A percentile compares a stretch with the other conserved stretches of the same genome.
Evolutionary conservation across 2,888 invertebrate genomes (phyloP).

Genomic region (Altica lythri): DNA sequence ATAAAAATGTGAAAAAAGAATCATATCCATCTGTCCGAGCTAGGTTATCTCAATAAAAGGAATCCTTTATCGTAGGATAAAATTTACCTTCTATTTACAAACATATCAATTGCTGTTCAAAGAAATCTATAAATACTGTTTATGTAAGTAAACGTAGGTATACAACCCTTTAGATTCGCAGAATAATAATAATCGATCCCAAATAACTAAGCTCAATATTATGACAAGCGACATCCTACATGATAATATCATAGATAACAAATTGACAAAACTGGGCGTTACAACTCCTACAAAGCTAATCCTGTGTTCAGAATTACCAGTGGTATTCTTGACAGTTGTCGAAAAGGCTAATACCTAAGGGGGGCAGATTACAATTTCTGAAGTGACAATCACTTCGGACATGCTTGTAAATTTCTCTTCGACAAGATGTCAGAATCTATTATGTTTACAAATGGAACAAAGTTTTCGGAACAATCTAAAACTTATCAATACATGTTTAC

Average conservation of each 20-base stretch:
- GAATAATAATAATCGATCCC: too few species aligned
- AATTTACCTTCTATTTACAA: too few species aligned
- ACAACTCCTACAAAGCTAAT: neutral
- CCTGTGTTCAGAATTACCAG: neutral
- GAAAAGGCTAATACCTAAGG: conserved; percentile 11
- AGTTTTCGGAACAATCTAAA: neutral
- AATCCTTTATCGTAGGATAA: too few species aligned
- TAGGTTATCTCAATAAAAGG: too few species aligned
- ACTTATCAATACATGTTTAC: neutral
- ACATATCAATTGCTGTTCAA: too few species aligned
- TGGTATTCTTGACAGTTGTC: conserved; percentile 4
- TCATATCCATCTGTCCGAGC: too few species aligned
- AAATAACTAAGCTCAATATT: too few species aligned
- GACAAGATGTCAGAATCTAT: neutral
- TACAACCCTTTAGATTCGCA: too few species aligned
- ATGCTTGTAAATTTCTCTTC: conserved; percentile 1
- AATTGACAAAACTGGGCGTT: neutral
- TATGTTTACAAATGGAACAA: neutral
- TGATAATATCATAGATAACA: neutral
- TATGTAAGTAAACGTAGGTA: too few species aligned
- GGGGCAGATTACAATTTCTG: conserved; percentile 9
- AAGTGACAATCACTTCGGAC: conserved; percentile 8
- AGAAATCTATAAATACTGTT: too few species aligned
- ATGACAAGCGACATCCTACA: neutral
- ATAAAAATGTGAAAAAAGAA: too few species aligned